phyloP scores from a whole-genome alignment of 2,113 vertebrate genomes.

The Irena cyanogastra region DNA sequence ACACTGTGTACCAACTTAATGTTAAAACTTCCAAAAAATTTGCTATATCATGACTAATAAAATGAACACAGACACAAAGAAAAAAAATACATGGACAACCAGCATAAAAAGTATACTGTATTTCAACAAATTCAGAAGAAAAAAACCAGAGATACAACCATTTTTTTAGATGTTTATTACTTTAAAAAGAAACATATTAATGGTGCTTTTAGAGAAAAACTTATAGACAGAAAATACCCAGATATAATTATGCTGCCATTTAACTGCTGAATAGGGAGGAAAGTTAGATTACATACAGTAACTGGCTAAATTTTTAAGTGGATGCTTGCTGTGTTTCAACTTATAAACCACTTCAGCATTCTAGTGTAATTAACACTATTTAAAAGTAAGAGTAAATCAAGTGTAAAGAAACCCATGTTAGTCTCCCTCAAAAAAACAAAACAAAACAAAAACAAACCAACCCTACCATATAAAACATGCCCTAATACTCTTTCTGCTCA shows the following conservation, averaged over 20 bases:
- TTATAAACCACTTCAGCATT: neutral
- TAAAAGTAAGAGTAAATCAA: neutral
- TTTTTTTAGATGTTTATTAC: neutral
- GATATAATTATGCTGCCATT: neutral
- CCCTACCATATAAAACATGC: neutral
- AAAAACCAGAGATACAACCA: neutral
- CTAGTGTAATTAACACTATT: neutral
- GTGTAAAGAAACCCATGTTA: neutral
- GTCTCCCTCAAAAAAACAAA: neutral
- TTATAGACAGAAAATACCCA: neutral
- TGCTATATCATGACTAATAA: neutral
- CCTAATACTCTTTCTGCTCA: neutral
- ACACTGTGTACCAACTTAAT: neutral
- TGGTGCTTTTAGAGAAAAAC: neutral
- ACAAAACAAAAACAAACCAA: neutral
- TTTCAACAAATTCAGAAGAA: neutral
- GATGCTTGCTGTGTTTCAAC: neutral
- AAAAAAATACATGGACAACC: neutral
- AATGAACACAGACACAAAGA: neutral
- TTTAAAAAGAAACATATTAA: neutral
- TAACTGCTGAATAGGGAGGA: neutral
- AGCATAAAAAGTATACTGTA: neutral
- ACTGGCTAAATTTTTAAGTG: neutral
- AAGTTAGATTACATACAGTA: neutral
- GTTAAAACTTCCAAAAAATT: neutral